Percentiles rank a stretch among this genome's conserved stretches.
Evolutionary conservation across 2,888 invertebrate genomes (phyloP).

Genomic region (Hybos culiciformis): DNA sequence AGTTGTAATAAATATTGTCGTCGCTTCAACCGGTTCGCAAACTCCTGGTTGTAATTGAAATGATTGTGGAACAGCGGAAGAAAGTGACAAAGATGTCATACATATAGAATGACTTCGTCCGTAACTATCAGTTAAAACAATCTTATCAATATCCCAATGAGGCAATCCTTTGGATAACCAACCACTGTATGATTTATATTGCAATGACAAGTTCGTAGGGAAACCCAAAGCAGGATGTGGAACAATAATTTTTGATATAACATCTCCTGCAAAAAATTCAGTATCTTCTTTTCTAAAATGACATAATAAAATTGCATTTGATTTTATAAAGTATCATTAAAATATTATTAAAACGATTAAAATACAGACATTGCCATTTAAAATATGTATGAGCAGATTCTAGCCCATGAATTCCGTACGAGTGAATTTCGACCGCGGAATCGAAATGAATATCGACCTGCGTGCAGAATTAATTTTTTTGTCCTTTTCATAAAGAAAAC

Average conservation of each 20-base stretch:
- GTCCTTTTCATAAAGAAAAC: too few relatives aligned
- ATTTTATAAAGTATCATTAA: background rate
- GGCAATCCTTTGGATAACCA: constrained; percentile 78
- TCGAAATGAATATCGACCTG: too few relatives aligned
- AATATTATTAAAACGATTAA: too few relatives aligned
- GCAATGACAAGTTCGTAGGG: constrained; percentile 55
- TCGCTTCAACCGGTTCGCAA: constrained; percentile 45
- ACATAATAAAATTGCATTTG: background rate
- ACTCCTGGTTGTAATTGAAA: constrained; percentile 64
- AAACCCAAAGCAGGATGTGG: constrained; percentile 76
- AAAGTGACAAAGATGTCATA: constrained; percentile 56
- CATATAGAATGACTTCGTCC: constrained; percentile 74
- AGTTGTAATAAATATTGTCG: too few relatives aligned
- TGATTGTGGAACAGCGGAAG: constrained; percentile 58
- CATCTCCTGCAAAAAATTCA: constrained; percentile 54
- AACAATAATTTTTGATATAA: constrained; percentile 69
- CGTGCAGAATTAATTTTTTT: too few relatives aligned
- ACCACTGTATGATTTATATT: constrained; percentile 78
- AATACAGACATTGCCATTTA: too few relatives aligned
- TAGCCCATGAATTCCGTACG: too few relatives aligned
- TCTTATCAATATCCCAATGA: constrained; percentile 67
- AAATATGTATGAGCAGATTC: too few relatives aligned
- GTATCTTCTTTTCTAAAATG: constrained; percentile 62
- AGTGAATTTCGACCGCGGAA: too few relatives aligned
- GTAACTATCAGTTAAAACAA: constrained; percentile 71